Conservation (phyloP, 2,113 vertebrate species). For the Anhinga rufa region DNA sequence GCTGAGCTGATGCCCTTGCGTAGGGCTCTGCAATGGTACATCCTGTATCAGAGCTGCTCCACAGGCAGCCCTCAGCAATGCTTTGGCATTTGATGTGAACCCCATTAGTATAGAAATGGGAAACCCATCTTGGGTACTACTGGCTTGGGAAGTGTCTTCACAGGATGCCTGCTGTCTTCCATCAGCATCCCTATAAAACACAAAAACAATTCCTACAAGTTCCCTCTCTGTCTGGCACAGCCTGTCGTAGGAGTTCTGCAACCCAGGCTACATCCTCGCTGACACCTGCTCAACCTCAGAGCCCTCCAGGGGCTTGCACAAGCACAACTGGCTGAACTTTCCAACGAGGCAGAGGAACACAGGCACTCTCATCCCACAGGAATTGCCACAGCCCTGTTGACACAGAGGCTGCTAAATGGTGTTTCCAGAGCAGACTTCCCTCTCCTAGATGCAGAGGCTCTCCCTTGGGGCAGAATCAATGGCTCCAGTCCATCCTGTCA, state of each 20-base stretch:
- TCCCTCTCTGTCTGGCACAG: background rate
- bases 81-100: background rate
- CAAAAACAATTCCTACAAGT: background rate
- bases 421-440: background rate
- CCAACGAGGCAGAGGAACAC: background rate
- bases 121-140: background rate
- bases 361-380: background rate
- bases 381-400: background rate
- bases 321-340: conserved; percentile 14
- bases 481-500: background rate
- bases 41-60: background rate
- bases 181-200: background rate
- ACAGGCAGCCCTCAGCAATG: background rate
- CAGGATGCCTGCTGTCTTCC: background rate
- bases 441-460: background rate
- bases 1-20: background rate
- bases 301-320: conserved; percentile 13
- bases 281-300: conserved; percentile 40
- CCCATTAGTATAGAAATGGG: background rate
- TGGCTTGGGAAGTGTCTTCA: background rate
- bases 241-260: background rate
- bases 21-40: background rate
- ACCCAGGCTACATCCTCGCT: background rate
- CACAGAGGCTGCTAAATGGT: background rate
- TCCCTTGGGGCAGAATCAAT: background rate